These are phyloP conservation scores for Conus ventricosus DNA, from an alignment of 1,140 invertebrate species.

Conservation along the genomic window DNA sequence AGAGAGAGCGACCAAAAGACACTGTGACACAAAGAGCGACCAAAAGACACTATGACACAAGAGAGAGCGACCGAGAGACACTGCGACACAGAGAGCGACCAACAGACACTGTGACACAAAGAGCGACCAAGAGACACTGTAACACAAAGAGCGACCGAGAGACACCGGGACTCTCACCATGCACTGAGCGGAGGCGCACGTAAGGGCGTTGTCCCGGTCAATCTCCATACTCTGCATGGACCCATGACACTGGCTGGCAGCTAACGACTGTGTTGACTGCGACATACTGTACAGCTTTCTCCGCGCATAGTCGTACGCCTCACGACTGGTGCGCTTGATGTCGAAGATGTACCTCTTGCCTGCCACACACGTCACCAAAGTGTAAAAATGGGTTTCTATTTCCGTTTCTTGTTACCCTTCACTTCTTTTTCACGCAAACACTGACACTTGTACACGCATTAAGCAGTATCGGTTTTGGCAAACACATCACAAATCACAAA, in stretches of 20 bases:
- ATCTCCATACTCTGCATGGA: constrained; percentile 31
- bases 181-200: constrained; percentile 34
- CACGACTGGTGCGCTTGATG: constrained; percentile 88
- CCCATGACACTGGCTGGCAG: constrained; percentile 19
- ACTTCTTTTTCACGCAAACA: not conserved
- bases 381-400: not conserved
- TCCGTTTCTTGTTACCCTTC: too few species aligned
- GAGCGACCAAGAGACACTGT: not conserved
- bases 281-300: constrained; percentile 79
- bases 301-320: constrained; percentile 90
- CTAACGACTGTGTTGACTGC: constrained; percentile 28
- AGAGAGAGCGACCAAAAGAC: too few species aligned
- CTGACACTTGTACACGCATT: too few species aligned
- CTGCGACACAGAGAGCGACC: too few species aligned
- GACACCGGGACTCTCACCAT: constrained; percentile 38
- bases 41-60: too few species aligned
- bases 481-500: too few species aligned
- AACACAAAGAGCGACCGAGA: not conserved
- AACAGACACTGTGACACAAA: not conserved
- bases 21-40: too few species aligned
- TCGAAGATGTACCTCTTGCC: constrained; percentile 92
- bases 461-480: too few species aligned
- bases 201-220: constrained; percentile 15
- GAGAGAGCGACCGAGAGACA: too few species aligned
- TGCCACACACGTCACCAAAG: constrained; percentile 27